Percentiles rank a stretch among this genome's conserved stretches.
These are phyloP conservation scores for Drosophila ohnishii DNA, from an alignment of 1,140 invertebrate species.

Conservation along the genomic window DNA sequence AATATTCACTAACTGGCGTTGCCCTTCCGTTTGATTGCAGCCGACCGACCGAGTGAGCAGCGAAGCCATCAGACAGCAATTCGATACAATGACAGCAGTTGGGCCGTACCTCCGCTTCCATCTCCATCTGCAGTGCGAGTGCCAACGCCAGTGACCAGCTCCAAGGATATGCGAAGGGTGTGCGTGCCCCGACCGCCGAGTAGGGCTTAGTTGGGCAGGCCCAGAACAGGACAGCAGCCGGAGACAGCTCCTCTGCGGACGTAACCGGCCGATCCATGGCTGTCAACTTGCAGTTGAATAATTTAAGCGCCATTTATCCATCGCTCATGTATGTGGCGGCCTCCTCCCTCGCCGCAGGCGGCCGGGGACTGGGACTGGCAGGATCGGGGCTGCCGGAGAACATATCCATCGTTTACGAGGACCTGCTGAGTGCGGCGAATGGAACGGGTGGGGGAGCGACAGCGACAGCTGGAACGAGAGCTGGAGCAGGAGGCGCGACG, in stretches of 20 bases:
- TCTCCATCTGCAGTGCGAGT: not conserved
- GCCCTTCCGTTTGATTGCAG: slow-evolving; percentile 32
- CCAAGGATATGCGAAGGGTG: slow-evolving; percentile 21
- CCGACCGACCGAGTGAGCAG: slow-evolving; percentile 6
- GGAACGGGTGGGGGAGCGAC: slow-evolving; percentile 12
- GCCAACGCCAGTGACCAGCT: slow-evolving; percentile 9
- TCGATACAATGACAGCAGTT: slow-evolving; percentile 41
- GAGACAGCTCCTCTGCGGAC: slow-evolving; percentile 24
- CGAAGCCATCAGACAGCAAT: slow-evolving; percentile 30
- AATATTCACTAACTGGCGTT: slow-evolving; percentile 4
- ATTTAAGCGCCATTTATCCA: slow-evolving; percentile 53
- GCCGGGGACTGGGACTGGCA: slow-evolving; percentile 19
- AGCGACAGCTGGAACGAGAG: slow-evolving; percentile 7
- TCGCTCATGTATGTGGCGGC: slow-evolving; percentile 73
- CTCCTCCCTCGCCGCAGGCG: slow-evolving; percentile 61
- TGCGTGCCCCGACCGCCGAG: slow-evolving; percentile 16
- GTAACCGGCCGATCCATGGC: slow-evolving; percentile 54
- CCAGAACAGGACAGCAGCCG: slow-evolving; percentile 1
- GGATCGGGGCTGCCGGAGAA: slow-evolving; percentile 56
- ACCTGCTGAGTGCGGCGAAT: slow-evolving; percentile 53
- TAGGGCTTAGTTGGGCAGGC: slow-evolving; percentile 15
- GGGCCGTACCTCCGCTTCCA: slow-evolving; percentile 9
- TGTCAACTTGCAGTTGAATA: slow-evolving; percentile 59
- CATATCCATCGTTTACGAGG: slow-evolving; percentile 66
- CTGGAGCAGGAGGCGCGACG: slow-evolving; percentile 5